phyloP scores from a whole-genome alignment of 2,888 invertebrate genomes.

The Catocala sponsa region DNA sequence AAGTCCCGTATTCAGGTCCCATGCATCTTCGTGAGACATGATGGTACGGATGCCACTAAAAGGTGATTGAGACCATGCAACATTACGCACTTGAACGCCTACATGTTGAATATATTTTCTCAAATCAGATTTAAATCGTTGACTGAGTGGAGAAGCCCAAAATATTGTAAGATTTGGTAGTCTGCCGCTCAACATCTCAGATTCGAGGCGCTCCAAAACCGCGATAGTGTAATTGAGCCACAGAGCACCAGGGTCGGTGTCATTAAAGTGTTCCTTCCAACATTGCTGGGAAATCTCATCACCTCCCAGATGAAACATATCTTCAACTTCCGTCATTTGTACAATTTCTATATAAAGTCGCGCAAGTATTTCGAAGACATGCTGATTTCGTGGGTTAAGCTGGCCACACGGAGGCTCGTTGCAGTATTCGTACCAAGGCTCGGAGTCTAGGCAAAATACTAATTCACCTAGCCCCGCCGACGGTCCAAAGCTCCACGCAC shows the following conservation, averaged over 20 bases:
- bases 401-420: conserved; percentile 95
- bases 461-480: conserved; percentile 90
- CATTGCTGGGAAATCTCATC: conserved; percentile 92
- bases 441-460: conserved; percentile 91
- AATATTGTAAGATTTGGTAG: conserved; percentile 69
- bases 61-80: conserved; percentile 88
- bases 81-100: conserved; percentile 87
- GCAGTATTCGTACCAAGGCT: conserved; percentile 91
- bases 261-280: conserved; percentile 90
- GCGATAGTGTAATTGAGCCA: conserved; percentile 92
- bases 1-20: conserved; percentile 95
- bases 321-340: conserved; percentile 91
- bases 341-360: conserved; percentile 92
- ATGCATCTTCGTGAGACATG: conserved; percentile 94
- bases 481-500: conserved; percentile 93
- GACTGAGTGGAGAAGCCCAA: conserved; percentile 66
- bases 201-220: conserved; percentile 86
- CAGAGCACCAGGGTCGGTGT: conserved; percentile 89
- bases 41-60: conserved; percentile 90
- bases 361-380: conserved; percentile 90
- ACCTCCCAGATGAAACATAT: conserved; percentile 93
- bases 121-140: conserved; percentile 64
- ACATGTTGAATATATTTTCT: conserved; percentile 59
- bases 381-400: conserved; percentile 92
- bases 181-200: conserved; percentile 73